These are phyloP conservation scores for Papilio gigon DNA, from an alignment of 2,888 invertebrate species.

Conservation along the genomic window DNA sequence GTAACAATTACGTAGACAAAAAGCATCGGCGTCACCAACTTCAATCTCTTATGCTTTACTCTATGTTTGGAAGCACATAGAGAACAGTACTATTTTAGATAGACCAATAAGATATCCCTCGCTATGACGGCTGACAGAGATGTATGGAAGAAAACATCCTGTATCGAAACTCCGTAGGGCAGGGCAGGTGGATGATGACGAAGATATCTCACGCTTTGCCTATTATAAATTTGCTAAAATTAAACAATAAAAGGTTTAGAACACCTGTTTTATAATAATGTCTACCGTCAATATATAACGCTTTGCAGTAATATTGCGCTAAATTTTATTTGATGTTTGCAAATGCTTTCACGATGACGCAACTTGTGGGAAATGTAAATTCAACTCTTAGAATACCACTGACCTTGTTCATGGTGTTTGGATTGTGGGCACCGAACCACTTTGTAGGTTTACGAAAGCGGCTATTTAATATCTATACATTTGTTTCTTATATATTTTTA, in stretches of 20 bases:
- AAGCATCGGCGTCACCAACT: background rate
- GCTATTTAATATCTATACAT: conserved; percentile 41
- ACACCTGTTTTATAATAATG: conserved; percentile 1
- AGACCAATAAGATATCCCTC: no score
- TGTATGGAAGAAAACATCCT: no score
- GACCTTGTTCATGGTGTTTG: conserved; percentile 41
- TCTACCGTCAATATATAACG: conserved; percentile 3
- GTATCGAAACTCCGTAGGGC: no score
- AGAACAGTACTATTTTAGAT: no score
- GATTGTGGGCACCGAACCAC: conserved; percentile 43
- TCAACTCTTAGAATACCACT: conserved; percentile 40
- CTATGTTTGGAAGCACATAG: no score
- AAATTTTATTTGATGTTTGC: conserved; percentile 10
- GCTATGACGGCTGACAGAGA: no score
- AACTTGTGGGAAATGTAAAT: conserved; percentile 38
- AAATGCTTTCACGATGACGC: conserved; percentile 36
- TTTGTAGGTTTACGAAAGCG: conserved; percentile 25
- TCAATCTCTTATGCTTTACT: no score
- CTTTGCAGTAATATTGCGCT: conserved; percentile 18
- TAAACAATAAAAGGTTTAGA: background rate
- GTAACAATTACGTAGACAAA: background rate
- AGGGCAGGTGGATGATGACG: no score
- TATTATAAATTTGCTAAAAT: background rate
- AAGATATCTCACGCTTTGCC: no score
- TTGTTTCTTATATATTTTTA: conserved; percentile 39